phyloP scores from a whole-genome alignment of 2,797 vertebrate genomes.

The Salarias fasciatus region DNA sequence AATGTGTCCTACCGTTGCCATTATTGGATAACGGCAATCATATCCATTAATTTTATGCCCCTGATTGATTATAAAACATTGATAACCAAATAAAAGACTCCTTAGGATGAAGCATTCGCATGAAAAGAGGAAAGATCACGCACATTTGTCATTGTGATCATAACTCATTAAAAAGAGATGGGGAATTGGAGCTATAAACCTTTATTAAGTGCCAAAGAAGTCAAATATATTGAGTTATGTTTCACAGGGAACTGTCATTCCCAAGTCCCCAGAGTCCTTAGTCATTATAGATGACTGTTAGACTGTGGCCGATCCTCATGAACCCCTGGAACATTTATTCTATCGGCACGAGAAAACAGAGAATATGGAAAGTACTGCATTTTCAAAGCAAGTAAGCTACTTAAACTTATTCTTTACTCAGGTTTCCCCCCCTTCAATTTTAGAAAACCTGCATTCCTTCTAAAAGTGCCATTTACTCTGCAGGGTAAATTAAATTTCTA shows the following conservation, averaged over 20 bases:
- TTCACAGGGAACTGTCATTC: conserved; percentile 48
- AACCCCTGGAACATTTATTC: conserved; percentile 40
- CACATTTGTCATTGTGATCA: conserved; percentile 65
- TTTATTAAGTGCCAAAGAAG: conserved; percentile 74
- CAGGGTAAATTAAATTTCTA: conserved; percentile 40
- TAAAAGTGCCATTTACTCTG: conserved; percentile 25
- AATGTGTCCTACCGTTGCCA: conserved; percentile 38
- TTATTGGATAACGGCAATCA: conserved; percentile 67
- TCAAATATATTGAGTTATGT: conserved; percentile 72
- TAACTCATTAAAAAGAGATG: conserved; percentile 62
- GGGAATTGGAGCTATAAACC: conserved; percentile 71
- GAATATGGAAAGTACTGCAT: conserved; percentile 12
- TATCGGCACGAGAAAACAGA: conserved; percentile 26
- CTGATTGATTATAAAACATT: conserved; percentile 78
- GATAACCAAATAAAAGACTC: conserved; percentile 78
- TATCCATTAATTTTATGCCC: conserved; percentile 68
- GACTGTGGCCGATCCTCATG: conserved; percentile 41
- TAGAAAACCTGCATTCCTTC: neutral
- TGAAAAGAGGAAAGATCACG: conserved; percentile 69
- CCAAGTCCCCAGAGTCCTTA: conserved; percentile 41
- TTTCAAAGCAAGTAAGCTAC: conserved; percentile 8
- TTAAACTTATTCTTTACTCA: neutral
- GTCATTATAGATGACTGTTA: conserved; percentile 33
- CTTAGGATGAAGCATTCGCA: conserved; percentile 59
- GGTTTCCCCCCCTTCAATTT: conserved; percentile 15